Conservation (phyloP, 2,888 invertebrate species). For the Drosophila infuscata region DNA sequence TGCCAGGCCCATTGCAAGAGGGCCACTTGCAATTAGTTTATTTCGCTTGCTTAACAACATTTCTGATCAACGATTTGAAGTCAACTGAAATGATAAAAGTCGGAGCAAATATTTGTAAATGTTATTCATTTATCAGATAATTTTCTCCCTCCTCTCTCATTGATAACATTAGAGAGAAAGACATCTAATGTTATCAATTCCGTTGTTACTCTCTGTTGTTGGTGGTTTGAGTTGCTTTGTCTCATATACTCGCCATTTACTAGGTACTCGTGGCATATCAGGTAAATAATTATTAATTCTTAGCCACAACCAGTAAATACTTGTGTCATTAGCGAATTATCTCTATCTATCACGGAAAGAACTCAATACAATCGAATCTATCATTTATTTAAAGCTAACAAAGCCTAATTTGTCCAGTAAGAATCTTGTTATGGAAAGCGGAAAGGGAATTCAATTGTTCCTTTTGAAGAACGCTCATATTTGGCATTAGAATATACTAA, state of each 20-base stretch:
- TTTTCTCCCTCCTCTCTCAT: not conserved
- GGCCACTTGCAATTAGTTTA: constrained; percentile 3
- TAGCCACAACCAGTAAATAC: not conserved
- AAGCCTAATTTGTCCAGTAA: rapidly evolving
- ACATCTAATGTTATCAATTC: not conserved
- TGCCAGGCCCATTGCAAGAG: constrained; percentile 6
- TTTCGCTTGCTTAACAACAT: constrained; percentile 8
- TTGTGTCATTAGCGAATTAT: not conserved
- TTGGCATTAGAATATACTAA: not conserved
- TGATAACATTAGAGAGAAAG: no score
- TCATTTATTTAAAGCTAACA: not conserved
- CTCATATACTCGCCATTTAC: constrained; percentile 10
- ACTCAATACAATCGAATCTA: not conserved
- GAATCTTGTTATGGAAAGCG: no score
- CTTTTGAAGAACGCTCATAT: not conserved
- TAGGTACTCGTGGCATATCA: constrained; percentile 10
- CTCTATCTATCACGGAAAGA: not conserved
- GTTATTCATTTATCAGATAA: not conserved
- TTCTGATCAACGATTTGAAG: not conserved
- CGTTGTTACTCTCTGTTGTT: not conserved
- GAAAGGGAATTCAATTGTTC: constrained; percentile 11
- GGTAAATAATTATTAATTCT: not conserved
- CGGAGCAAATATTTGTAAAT: not conserved
- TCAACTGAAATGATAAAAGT: not conserved
- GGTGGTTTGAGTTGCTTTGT: not conserved